Conservation (phyloP, 2,888 invertebrate genomes). For the Eupsilia transversa region DNA sequence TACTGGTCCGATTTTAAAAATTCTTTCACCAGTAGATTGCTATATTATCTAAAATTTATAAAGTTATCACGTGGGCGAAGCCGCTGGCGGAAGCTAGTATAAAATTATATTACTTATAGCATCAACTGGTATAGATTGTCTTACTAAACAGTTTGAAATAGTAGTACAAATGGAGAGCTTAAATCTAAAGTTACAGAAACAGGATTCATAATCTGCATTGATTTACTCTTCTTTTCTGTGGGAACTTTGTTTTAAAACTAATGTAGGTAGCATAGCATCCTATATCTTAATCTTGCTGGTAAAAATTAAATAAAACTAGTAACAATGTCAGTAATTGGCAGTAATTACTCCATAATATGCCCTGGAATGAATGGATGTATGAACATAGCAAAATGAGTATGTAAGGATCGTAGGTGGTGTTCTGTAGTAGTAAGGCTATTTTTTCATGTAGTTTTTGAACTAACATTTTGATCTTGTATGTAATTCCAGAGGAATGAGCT, state of each 20-base stretch:
- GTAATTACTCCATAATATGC: background rate
- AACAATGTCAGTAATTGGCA: background rate
- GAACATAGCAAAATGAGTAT: background rate
- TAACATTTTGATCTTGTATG: background rate
- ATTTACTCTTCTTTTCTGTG: background rate
- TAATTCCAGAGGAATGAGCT: conserved; percentile 84
- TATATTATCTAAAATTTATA: too few relatives aligned
- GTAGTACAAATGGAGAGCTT: background rate
- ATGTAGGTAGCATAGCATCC: background rate
- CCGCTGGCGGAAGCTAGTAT: too few relatives aligned
- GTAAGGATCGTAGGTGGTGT: background rate
- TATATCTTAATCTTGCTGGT: background rate
- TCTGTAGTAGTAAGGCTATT: background rate
- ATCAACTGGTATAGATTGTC: background rate
- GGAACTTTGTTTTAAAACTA: background rate
- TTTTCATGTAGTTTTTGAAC: background rate
- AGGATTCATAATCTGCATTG: background rate
- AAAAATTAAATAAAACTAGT: background rate
- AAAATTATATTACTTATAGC: background rate
- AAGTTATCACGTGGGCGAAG: too few relatives aligned
- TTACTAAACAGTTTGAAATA: background rate
- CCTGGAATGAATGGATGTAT: background rate
- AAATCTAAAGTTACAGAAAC: background rate
- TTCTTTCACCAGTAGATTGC: too few relatives aligned
- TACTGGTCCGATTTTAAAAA: too few relatives aligned